phyloP scores from a whole-genome alignment of 1,140 invertebrate species.

The Theocolax elegans region DNA sequence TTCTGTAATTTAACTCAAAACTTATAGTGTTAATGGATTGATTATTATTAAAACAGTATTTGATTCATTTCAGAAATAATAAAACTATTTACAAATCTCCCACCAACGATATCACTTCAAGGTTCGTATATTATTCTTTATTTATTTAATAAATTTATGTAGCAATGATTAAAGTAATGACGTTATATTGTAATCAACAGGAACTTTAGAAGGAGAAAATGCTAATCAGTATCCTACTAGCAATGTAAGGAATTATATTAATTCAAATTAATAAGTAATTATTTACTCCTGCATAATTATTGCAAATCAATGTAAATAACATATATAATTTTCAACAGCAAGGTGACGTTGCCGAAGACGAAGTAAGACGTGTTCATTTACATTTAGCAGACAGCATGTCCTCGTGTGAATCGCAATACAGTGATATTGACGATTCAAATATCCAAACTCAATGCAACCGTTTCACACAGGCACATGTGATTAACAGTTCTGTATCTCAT shows the following conservation, averaged over 20 bases:
- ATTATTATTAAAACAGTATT: background rate
- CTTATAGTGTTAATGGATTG: background rate
- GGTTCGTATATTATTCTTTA: conserved; percentile 48
- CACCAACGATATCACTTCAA: conserved; percentile 50
- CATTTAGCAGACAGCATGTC: conserved; percentile 55
- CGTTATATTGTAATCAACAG: conserved; percentile 34
- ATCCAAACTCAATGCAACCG: conserved; percentile 52
- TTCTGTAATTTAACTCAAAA: background rate
- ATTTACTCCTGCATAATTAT: conserved; percentile 12
- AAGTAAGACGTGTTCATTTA: conserved; percentile 52
- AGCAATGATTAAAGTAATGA: too few relatives aligned
- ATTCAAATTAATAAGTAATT: background rate
- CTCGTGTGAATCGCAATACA: conserved; percentile 57
- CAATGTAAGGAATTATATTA: conserved; percentile 50
- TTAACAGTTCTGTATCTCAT: background rate
- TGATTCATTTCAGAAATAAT: conserved; percentile 55
- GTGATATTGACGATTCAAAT: conserved; percentile 54
- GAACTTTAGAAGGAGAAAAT: conserved; percentile 46
- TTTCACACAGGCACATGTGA: conserved; percentile 59
- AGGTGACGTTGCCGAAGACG: conserved; percentile 50
- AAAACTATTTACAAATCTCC: conserved; percentile 56
- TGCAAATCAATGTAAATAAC: conserved; percentile 19
- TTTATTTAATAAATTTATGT: too few relatives aligned
- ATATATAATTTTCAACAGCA: conserved; percentile 48
- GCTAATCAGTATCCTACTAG: conserved; percentile 47